phyloP scores from a whole-genome alignment of 1,140 invertebrate species.

The Drosophila arawakana region DNA sequence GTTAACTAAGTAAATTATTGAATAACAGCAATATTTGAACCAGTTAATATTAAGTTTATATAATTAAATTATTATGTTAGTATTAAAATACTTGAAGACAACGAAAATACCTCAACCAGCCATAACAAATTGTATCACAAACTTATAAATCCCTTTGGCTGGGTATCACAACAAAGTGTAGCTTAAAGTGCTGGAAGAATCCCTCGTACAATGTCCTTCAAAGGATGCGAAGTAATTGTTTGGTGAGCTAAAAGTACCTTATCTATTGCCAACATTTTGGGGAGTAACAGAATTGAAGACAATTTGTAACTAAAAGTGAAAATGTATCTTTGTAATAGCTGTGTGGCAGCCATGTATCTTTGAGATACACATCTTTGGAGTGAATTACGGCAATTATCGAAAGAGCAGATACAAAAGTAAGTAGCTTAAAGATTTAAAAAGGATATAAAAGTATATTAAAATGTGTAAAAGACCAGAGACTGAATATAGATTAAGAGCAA shows the following conservation, averaged over 20 bases:
- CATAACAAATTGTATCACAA: too few species aligned
- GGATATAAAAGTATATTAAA: not conserved
- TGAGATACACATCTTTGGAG: constrained; percentile 8
- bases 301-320: constrained; percentile 10
- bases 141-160: too few species aligned
- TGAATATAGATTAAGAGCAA: too few species aligned
- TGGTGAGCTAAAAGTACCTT: constrained; percentile 2
- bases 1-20: too few species aligned
- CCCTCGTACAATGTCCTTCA: constrained; percentile 4
- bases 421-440: not conserved
- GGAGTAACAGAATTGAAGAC: not conserved
- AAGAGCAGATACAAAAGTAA: not conserved
- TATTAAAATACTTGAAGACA: too few species aligned
- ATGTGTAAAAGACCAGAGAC: not conserved
- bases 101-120: too few species aligned
- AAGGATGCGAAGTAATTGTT: not conserved
- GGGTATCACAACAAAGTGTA: constrained; percentile 5
- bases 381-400: not conserved
- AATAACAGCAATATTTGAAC: too few species aligned
- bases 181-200: not conserved
- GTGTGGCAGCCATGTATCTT: constrained; percentile 2
- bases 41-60: too few species aligned
- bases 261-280: constrained; percentile 1
- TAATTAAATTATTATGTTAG: too few species aligned
- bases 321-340: not conserved